phyloP scores from a whole-genome alignment of 2,797 vertebrate genomes.

The Rallus crepitans region DNA sequence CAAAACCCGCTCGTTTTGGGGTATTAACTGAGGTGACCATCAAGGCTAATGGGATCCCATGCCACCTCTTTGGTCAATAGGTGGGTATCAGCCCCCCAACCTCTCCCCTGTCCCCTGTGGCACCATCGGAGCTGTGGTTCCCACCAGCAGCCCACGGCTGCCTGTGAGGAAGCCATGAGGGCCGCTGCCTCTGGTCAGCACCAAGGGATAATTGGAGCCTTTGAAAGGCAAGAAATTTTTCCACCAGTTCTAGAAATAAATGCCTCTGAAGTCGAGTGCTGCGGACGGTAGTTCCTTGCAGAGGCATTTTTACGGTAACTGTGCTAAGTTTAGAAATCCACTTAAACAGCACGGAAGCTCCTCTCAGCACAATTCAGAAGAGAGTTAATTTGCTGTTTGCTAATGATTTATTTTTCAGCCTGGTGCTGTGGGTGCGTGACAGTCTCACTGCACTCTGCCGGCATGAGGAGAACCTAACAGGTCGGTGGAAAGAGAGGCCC shows the following conservation, averaged over 20 bases:
- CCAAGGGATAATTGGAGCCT: conserved; percentile 46
- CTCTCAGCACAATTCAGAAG: not conserved
- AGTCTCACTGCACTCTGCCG: not conserved
- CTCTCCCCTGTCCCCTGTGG: fast-evolving
- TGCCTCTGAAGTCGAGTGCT: not conserved
- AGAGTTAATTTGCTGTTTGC: not conserved
- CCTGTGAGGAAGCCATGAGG: not conserved
- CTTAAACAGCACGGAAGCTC: not conserved
- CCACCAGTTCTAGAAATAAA: conserved; percentile 42
- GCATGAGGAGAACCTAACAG: not conserved
- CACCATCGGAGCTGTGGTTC: not conserved
- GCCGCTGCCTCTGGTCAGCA: not conserved
- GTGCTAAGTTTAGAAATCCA: conserved; percentile 60
- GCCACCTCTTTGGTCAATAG: not conserved
- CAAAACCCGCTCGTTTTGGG: not conserved
- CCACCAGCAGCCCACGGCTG: not conserved
- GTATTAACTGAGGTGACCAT: not conserved
- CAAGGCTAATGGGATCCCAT: not conserved
- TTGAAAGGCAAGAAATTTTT: conserved; percentile 60
- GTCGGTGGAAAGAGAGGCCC: not conserved
- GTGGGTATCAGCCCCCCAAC: not conserved
- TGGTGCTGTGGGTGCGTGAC: fast-evolving
- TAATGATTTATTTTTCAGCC: not conserved
- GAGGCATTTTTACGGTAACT: conserved; percentile 18
- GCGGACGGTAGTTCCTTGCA: not conserved